Base-by-base conservation (phyloP, 2,797 vertebrate genomes). In the Fratercula arctica region DNA sequence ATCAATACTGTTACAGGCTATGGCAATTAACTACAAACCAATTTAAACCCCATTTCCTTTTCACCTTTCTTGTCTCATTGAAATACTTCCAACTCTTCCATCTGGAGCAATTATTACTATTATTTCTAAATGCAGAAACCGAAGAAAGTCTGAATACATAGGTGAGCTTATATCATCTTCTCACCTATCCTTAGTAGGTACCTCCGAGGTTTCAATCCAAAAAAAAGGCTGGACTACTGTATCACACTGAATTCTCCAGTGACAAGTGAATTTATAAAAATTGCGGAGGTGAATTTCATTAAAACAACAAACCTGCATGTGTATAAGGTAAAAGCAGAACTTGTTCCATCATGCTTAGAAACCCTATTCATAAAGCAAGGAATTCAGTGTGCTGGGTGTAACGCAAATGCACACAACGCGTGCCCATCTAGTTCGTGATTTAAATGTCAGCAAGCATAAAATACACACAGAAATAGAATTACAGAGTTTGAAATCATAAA, bases 1-100 rank as follows among this genome's bases (percentile, higher is more conserved):
- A 96, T 96, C 94, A 94, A 96, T 95, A 91, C 63, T 57, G n/a
- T 94, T 93, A 95, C 48, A 91, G 90, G 48, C 84, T 87, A 93
- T 28, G n/a, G 94, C 91, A 95, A 97, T 95, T 95, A 96, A 90
- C 80, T 76, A 94, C 80, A 94, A 96, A 91, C 86, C 86, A 92
- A 94, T 96, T 96, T 96, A 95, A 95, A 88, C 9, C 19, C 61
- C 74, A 87, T 96, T 95, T 95, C 91, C 84, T 85, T 76, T 94
- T 79, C 69, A 88, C 74, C 39, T 76, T 90, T 79, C 82, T 75
- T 82, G 43, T 76, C 64, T 18, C 20, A 1, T n/a, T 90, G 67
- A 95, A 94, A 94, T 96, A 92, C 50, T 89, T 94, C 51, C 88
- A 95, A 81, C 26, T 80, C 53, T 83, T 95, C 67, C 74, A 93